Conservation (phyloP, 2,113 vertebrate genomes). For the Perca flavescens region DNA sequence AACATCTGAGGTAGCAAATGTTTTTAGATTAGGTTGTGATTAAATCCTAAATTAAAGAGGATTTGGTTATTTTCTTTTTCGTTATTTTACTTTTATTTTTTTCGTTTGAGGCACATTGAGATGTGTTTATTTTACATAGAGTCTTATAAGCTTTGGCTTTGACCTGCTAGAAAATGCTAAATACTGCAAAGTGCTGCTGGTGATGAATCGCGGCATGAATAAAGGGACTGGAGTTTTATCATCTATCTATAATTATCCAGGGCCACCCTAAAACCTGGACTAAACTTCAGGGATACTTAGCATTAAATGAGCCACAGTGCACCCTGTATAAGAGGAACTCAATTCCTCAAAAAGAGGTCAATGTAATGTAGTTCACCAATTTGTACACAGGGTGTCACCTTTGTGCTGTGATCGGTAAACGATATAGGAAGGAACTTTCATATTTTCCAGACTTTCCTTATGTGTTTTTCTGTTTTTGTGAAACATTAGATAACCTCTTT, state of each 20-base stretch:
- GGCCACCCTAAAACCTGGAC: neutral
- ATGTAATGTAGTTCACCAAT: constrained; percentile 35
- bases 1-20: neutral
- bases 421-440: neutral
- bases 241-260: neutral
- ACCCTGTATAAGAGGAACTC: neutral
- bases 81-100: neutral
- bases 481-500: neutral
- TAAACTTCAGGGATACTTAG: neutral
- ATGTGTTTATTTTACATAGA: neutral
- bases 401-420: neutral
- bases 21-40: neutral
- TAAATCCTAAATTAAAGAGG: neutral
- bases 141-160: neutral
- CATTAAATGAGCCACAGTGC: neutral
- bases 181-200: constrained; percentile 1
- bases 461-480: neutral
- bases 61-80: neutral
- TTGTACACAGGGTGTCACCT: constrained; percentile 38
- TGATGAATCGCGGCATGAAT: neutral
- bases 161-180: neutral
- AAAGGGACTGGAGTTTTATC: neutral
- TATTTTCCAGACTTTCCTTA: neutral
- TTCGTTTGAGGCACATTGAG: neutral
- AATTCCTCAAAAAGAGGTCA: neutral